Percentiles rank a stretch among this genome's conserved stretches.
Evolutionary conservation across 2,888 invertebrate genomes (phyloP).

Genomic region (Coenonympha arcania): DNA sequence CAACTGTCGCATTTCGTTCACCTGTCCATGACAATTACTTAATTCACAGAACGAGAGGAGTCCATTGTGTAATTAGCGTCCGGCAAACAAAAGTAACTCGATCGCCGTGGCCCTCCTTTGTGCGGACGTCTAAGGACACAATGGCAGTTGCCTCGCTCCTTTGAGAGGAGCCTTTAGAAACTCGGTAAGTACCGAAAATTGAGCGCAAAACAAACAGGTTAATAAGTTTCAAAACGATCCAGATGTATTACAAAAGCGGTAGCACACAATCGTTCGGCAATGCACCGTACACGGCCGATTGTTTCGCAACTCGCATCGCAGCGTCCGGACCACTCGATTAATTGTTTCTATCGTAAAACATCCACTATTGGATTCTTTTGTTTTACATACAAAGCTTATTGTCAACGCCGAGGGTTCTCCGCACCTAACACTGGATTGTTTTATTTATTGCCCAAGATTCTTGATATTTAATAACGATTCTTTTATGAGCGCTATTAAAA

Average conservation of each 20-base stretch:
- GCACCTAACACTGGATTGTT: constrained; percentile 25
- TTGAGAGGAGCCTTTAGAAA: constrained; percentile 52
- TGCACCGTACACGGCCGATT: constrained; percentile 56
- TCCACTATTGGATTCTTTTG: constrained; percentile 57
- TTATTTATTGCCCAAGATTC: constrained; percentile 29
- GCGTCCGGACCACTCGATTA: constrained; percentile 72
- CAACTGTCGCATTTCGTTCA: constrained; percentile 45
- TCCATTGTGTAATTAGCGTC: constrained; percentile 68
- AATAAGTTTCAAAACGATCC: constrained; percentile 74
- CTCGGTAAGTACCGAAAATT: constrained; percentile 48
- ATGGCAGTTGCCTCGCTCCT: constrained; percentile 62
- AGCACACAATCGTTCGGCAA: constrained; percentile 68
- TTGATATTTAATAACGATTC: constrained; percentile 30
- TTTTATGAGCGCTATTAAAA: constrained; percentile 31
- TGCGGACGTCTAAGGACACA: constrained; percentile 43
- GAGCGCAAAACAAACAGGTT: constrained; percentile 66
- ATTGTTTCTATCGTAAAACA: constrained; percentile 65
- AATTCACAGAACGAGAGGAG: constrained; percentile 37
- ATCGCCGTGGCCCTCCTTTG: constrained; percentile 62
- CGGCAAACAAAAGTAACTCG: constrained; percentile 67
- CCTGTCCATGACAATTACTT: constrained; percentile 46
- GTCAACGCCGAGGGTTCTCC: constrained; percentile 34
- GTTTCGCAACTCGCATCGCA: constrained; percentile 64
- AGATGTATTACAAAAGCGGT: constrained; percentile 73
- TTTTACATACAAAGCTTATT: constrained; percentile 46